Conservation (phyloP, 2,797 vertebrate species). For the Chaenodraco wilsoni region DNA sequence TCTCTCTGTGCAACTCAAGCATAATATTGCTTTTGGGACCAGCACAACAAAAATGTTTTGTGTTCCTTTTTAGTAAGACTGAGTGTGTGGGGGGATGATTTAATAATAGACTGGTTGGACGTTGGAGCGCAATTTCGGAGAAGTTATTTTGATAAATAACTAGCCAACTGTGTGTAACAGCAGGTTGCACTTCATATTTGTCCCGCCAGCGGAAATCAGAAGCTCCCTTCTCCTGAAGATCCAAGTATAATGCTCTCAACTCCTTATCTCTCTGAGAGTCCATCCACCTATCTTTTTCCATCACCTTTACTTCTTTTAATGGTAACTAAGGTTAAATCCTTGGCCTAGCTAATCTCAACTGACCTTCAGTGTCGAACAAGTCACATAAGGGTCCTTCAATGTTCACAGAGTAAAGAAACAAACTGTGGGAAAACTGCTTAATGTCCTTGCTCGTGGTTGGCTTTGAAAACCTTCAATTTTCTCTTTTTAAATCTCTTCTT, state of each 20-base stretch:
- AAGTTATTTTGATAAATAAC: conserved; percentile 13
- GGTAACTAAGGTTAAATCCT: not conserved
- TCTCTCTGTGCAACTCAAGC: not conserved
- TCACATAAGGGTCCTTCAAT: conserved; percentile 54
- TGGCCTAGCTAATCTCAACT: not conserved
- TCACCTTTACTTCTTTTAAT: not conserved
- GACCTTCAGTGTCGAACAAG: conserved; percentile 43
- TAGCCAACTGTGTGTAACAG: not conserved
- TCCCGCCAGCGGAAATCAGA: conserved; percentile 1
- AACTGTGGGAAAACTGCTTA: conserved; percentile 65
- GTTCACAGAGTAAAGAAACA: conserved; percentile 58
- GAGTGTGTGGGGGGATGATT: conserved; percentile 18
- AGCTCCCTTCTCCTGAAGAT: not conserved
- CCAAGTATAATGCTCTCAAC: not conserved
- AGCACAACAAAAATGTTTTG: conserved; percentile 58
- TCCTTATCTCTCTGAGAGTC: not conserved
- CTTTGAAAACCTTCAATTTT: conserved; percentile 56
- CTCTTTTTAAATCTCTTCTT: conserved; percentile 46
- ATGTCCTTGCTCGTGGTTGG: conserved; percentile 43
- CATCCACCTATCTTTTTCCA: not conserved
- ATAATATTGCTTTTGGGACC: conserved; percentile 49
- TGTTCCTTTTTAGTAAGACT: conserved; percentile 41
- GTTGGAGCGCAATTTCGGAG: conserved; percentile 16
- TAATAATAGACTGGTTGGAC: conserved; percentile 22
- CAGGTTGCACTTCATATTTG: not conserved